Evolutionary conservation across 2,113 vertebrate genomes (phyloP), one percentile per base, ranked within the genome.

Genomic region (Tenrec ecaudatus): DNA sequence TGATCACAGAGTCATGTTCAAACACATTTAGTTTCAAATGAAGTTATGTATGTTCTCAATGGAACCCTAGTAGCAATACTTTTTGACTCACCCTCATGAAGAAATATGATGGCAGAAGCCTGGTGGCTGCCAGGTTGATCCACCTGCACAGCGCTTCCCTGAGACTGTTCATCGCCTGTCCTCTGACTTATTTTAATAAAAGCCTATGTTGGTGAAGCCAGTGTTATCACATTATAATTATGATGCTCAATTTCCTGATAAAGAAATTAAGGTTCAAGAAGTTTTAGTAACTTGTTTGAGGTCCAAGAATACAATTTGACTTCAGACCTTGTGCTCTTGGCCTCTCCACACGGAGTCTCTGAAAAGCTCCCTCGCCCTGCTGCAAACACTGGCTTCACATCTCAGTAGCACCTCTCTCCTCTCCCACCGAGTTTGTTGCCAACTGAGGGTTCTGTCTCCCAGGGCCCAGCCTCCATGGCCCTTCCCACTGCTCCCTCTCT

Each of bases 251-350:
- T 85, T 96, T 86, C 76, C 10, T 84, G 36, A 75, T 78, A 31
- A 94, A 25, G 25, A 68, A 80, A 85, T 17, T 57, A 38, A 92
- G 82, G 25, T 43, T 82, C 66, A 94, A 66, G 84, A 80, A 95
- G n/a, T 31, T 47, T 71, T 82, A 82, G 8, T 47, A 68, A 93
- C 20, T 83, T 80, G 20, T 62, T 91, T 25, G 86, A 76, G 58
- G 43, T 68, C 19, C 84, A 84, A 89, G 78, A 81, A 71, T 31
- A 81, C 19, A 86, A 53, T 31, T 71, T 69, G 40, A 88, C n/a
- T 76, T 88, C 47, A 62, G 76, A 40, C 10, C 23, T 23, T 58
- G 20, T 9, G 19, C 36, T 71, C 19, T 80, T 86, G 12, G 76
- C 71, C 16, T 81, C 6, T n/a, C 76, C 47, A 58, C 1, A 75